Base-by-base conservation (phyloP, 2,797 vertebrate genomes). In the Takifugu rubripes region DNA sequence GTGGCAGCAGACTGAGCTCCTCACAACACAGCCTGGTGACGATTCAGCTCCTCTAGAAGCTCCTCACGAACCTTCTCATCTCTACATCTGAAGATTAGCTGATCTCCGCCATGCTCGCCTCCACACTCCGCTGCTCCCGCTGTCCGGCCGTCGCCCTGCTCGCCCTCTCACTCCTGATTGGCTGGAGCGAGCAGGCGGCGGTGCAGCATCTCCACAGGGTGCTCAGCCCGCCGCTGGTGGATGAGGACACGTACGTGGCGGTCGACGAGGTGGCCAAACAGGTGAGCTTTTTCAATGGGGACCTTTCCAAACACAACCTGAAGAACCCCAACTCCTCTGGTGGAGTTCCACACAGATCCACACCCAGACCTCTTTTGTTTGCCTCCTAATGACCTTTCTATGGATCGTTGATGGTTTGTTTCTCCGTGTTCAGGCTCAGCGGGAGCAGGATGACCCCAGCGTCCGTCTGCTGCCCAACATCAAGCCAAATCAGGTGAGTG, bases 81-180 rank as follows among this genome's bases (percentile, higher is more conserved):
- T 12, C 10, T 14, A 1, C 36, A 1, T 5, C 36, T 40, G 36
- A 40, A 40, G 11, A 14, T 40, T 12, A 40, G 36, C 36, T 75
- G 65, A 24, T 54, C 48, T 5, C 61, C 21, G 1, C 56, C 0
- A 5, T 62, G 15, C 12, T 16, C 46, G 59, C 68, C 10, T 3
- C 49, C 54, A 6, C 75, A 36, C 61, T 42, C 12, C 54, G 43
- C 63, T 0, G 57, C 62, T 0, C 26, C 46, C 15, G 5, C 43
- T 60, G 45, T 14, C 52, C 61, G 0, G 59, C 63, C 0, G 29
- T 42, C 16, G 25, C 53, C 29, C 0, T 49, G 16, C 40, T 81
- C 33, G 6, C 61, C 3, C 5, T 84, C 14, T 59, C 82, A 58
- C 54, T 88, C 25, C 63, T 88, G 75, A 74, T 84, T 54, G 77